Conservation (phyloP, 2,797 vertebrate species). For the Anas flavirostris region DNA sequence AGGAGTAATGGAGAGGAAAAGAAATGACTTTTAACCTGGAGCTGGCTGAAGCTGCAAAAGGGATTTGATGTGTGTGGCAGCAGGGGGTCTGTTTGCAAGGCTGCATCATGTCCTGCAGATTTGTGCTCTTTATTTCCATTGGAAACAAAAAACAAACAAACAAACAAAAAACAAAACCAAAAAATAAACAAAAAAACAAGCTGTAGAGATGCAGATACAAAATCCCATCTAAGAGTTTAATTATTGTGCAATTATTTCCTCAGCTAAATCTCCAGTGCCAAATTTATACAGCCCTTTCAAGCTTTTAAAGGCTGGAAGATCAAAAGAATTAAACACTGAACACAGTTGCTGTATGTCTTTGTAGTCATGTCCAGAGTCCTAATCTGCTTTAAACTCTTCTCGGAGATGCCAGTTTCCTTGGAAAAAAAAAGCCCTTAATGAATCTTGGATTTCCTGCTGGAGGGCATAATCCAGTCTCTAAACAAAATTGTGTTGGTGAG, state of each 20-base stretch:
- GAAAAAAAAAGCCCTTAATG: background rate
- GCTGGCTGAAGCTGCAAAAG: background rate
- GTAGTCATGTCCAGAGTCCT: background rate
- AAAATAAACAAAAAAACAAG: too few species aligned
- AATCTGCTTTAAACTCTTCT: background rate
- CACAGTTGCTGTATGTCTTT: conserved; percentile 1
- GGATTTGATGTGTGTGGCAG: background rate
- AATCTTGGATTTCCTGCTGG: background rate
- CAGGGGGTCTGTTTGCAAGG: background rate
- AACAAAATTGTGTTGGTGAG: background rate
- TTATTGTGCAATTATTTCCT: conserved; percentile 17
- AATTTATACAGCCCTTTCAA: background rate
- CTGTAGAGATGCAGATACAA: background rate
- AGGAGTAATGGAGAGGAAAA: background rate
- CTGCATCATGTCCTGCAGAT: background rate
- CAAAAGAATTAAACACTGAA: background rate
- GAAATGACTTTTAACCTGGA: background rate
- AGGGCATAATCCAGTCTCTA: background rate
- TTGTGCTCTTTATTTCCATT: background rate
- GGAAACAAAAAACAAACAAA: background rate
- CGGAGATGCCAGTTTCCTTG: background rate
- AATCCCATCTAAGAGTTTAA: background rate
- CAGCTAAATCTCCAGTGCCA: background rate
- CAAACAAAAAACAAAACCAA: too few species aligned
- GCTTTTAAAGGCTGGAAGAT: background rate